phyloP scores from a whole-genome alignment of 2,888 invertebrate genomes.

The Campopleginae sp. region DNA sequence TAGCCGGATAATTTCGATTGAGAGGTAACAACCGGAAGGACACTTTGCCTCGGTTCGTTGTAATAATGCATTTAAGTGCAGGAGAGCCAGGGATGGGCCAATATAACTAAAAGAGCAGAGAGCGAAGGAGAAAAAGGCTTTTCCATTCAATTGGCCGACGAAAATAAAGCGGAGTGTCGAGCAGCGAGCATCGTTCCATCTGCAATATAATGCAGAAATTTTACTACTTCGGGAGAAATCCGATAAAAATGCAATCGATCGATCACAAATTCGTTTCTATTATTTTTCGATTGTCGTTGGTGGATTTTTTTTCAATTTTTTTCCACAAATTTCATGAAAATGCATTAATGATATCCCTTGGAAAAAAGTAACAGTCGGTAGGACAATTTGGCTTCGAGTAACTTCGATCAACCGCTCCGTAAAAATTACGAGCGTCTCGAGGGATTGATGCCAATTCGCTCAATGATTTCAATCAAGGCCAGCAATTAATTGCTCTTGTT shows the following conservation, averaged over 20 bases:
- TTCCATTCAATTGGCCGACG: slow-evolving; percentile 33
- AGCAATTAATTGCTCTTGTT: background rate
- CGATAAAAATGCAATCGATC: slow-evolving; percentile 21
- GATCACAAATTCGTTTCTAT: background rate
- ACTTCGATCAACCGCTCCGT: background rate
- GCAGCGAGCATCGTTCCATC: slow-evolving; percentile 28
- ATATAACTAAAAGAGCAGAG: background rate
- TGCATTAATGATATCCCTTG: background rate
- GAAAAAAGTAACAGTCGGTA: background rate
- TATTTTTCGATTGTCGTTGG: background rate
- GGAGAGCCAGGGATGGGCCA: background rate
- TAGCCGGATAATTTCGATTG: slow-evolving; percentile 8
- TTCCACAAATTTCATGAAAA: background rate
- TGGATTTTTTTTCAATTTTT: background rate
- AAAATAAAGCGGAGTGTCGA: slow-evolving; percentile 37
- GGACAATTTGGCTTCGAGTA: background rate
- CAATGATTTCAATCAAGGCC: background rate
- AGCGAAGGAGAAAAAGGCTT: slow-evolving; percentile 18
- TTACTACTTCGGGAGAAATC: slow-evolving; percentile 14
- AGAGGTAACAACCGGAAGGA: slow-evolving; percentile 41
- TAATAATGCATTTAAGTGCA: slow-evolving; percentile 40
- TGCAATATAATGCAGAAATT: slow-evolving; percentile 10
- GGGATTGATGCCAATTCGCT: background rate
- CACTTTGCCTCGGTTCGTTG: slow-evolving; percentile 39
- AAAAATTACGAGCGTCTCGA: background rate